These are phyloP conservation scores for Ashinkailepas kermadecensis DNA, from an alignment of 2,888 invertebrate species.

Conservation along the genomic window DNA sequence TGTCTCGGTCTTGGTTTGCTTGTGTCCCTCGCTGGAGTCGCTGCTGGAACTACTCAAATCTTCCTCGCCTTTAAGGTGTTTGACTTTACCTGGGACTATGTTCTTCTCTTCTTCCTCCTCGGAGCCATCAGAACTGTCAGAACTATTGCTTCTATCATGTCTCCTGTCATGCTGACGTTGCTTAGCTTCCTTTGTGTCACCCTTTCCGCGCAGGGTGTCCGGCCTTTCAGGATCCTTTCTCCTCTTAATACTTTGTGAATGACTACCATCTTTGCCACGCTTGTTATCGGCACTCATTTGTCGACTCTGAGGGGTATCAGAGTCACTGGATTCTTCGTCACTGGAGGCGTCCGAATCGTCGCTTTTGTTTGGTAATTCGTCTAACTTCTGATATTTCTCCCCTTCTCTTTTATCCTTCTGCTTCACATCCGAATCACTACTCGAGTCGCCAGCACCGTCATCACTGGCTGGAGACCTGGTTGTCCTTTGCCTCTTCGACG, in stretches of 20 bases:
- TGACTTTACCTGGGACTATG: neutral
- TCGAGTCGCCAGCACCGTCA: too few relatives aligned
- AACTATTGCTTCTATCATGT: neutral
- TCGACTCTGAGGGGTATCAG: neutral
- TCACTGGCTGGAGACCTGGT: too few relatives aligned
- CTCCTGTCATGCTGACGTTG: neutral
- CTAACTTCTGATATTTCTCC: neutral
- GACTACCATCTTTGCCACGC: neutral
- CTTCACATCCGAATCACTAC: neutral
- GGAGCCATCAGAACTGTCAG: neutral
- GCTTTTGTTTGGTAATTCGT: neutral
- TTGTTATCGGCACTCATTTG: neutral
- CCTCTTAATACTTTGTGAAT: too few relatives aligned
- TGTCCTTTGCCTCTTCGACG: neutral
- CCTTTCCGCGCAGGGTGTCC: too few relatives aligned
- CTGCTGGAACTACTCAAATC: neutral
- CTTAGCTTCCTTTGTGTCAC: neutral
- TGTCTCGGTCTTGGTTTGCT: neutral
- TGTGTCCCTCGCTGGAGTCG: neutral
- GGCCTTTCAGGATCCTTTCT: too few relatives aligned
- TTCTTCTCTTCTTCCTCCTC: neutral
- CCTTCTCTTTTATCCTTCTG: neutral
- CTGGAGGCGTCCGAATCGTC: neutral
- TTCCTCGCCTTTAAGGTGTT: neutral
- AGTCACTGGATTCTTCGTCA: constrained; percentile 7